Conservation (phyloP, 2,113 vertebrate species). For the Bujurquina vittata region DNA sequence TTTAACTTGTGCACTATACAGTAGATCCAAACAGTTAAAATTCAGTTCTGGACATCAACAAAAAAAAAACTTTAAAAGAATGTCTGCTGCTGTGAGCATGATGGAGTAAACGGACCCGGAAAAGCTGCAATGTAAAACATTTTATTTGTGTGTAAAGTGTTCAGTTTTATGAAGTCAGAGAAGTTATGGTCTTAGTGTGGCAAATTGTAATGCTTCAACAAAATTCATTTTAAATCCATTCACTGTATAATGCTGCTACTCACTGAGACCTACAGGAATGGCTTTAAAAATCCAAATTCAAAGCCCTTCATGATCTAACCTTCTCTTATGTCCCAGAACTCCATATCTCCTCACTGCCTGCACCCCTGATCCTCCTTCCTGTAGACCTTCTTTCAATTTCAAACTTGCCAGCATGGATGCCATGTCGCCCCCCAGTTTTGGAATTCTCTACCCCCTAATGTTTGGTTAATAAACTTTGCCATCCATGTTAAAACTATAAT, state of each 20-base stretch:
- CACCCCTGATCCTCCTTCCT: neutral
- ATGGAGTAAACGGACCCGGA: neutral
- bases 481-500: neutral
- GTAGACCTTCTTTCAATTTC: neutral
- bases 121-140: neutral
- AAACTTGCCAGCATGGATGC: neutral
- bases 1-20: neutral
- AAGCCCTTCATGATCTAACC: neutral
- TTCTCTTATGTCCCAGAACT: neutral
- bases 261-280: neutral
- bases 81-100: neutral
- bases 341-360: neutral
- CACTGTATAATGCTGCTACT: neutral
- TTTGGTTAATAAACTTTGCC: neutral
- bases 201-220: neutral
- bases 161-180: neutral
- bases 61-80: neutral
- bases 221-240: neutral
- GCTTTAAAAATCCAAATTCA: neutral
- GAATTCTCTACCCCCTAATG: neutral
- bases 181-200: neutral
- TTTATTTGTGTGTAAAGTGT: neutral
- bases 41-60: neutral
- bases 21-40: neutral
- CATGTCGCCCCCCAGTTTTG: neutral